Percentiles rank a stretch among this genome's conserved stretches.
phyloP scores from a whole-genome alignment of 1,140 invertebrate genomes.

The Brachionus manjavacas region DNA sequence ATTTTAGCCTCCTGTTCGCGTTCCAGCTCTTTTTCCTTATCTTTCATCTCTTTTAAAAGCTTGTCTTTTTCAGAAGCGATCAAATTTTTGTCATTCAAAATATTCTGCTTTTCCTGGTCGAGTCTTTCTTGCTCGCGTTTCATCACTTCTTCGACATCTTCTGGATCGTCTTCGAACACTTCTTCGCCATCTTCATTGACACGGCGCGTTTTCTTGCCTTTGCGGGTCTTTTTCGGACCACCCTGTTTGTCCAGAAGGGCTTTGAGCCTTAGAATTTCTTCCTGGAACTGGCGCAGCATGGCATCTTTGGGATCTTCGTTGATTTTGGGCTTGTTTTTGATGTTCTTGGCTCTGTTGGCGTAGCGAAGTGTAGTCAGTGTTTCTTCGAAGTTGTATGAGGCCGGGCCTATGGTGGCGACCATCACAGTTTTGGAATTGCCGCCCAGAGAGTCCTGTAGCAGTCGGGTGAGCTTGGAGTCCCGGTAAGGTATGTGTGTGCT shows the following conservation, averaged over 20 bases:
- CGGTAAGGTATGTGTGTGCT: conserved; percentile 50
- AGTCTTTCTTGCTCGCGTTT: conserved; percentile 58
- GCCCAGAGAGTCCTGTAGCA: conserved; percentile 54
- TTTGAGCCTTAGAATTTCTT: conserved; percentile 54
- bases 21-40: conserved; percentile 43
- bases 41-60: conserved; percentile 62
- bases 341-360: conserved; percentile 87
- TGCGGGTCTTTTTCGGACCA: background rate
- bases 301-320: conserved; percentile 90
- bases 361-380: conserved; percentile 65
- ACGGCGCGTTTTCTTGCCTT: conserved; percentile 38
- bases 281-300: conserved; percentile 55
- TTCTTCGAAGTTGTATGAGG: conserved; percentile 58
- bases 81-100: conserved; percentile 60
- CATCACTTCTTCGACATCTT: conserved; percentile 56
- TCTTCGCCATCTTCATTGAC: conserved; percentile 42
- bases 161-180: conserved; percentile 49
- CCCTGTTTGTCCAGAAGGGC: conserved; percentile 53
- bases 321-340: conserved; percentile 88
- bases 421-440: conserved; percentile 59
- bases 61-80: conserved; percentile 62
- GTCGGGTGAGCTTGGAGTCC: conserved; percentile 56
- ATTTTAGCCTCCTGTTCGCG: conserved; percentile 62
- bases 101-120: conserved; percentile 60
- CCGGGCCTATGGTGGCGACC: conserved; percentile 57